Percentiles rank a stretch among this genome's conserved stretches.
These are phyloP conservation scores for Hyperopisus bebe DNA, from an alignment of 2,113 vertebrate species.

Conservation along the genomic window DNA sequence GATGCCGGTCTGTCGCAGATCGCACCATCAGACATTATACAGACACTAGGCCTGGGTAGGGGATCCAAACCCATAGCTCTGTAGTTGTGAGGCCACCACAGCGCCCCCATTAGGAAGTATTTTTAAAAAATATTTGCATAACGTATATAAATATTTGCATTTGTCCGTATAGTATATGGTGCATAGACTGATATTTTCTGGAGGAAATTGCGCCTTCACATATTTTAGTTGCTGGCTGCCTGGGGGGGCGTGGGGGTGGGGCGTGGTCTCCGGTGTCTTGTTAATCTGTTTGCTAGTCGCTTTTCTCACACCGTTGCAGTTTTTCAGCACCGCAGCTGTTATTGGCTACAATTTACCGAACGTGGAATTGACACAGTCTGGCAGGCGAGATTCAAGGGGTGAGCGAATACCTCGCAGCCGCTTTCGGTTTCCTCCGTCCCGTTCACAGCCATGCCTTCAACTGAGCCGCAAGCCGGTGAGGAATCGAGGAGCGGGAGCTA, in stretches of 20 bases:
- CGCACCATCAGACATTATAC: not conserved
- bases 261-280: not conserved
- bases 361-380: not conserved
- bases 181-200: not conserved
- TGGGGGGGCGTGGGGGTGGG: not conserved
- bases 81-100: not conserved
- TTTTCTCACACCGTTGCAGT: not conserved
- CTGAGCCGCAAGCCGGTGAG: not conserved
- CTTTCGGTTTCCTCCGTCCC: not conserved
- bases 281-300: not conserved
- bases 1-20: not conserved
- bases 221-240: not conserved
- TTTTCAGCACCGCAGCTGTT: not conserved
- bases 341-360: not conserved
- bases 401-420: not conserved
- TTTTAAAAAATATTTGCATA: not conserved
- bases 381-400: not conserved
- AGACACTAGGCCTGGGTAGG: not conserved
- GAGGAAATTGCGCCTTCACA: not conserved
- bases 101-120: not conserved
- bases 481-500: not conserved
- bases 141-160: not conserved
- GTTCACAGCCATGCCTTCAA: not conserved
- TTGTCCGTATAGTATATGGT: not conserved
- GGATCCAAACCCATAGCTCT: not conserved